Conservation (phyloP, 2,797 vertebrate genomes). For the Enteromius anoplus region DNA sequence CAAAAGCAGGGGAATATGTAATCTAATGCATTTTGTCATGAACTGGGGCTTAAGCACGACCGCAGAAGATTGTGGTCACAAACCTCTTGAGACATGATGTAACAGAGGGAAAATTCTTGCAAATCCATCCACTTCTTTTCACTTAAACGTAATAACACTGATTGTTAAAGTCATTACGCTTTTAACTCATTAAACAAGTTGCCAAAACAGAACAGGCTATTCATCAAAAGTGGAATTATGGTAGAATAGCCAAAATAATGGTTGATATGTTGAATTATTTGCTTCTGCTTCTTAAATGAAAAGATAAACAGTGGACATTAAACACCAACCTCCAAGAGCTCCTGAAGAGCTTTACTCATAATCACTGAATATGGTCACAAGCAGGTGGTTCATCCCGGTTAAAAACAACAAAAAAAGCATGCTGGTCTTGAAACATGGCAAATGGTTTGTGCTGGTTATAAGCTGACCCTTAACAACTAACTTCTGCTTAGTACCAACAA, state of each 20-base stretch:
- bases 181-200: constrained; percentile 34
- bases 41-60: constrained; percentile 9
- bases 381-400: neutral
- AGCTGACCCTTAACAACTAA: too few species aligned
- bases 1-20: neutral
- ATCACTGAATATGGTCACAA: neutral
- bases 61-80: constrained; percentile 27
- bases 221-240: constrained; percentile 4
- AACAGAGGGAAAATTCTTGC: constrained; percentile 30
- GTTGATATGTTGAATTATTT: neutral
- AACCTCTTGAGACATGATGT: constrained; percentile 35
- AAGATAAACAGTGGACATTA: neutral
- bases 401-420: too few species aligned
- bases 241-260: neutral
- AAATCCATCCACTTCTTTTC: constrained; percentile 23
- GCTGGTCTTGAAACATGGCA: too few species aligned
- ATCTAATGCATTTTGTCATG: constrained; percentile 34
- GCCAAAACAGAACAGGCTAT: constrained; percentile 7
- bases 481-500: too few species aligned
- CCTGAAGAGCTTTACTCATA: neutral
- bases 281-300: neutral
- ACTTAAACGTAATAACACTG: constrained; percentile 10
- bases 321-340: neutral
- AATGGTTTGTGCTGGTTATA: too few species aligned
- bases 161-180: constrained; percentile 19